Base-by-base conservation (phyloP, 2,888 invertebrate species). In the Mechanitis mazaeus region DNA sequence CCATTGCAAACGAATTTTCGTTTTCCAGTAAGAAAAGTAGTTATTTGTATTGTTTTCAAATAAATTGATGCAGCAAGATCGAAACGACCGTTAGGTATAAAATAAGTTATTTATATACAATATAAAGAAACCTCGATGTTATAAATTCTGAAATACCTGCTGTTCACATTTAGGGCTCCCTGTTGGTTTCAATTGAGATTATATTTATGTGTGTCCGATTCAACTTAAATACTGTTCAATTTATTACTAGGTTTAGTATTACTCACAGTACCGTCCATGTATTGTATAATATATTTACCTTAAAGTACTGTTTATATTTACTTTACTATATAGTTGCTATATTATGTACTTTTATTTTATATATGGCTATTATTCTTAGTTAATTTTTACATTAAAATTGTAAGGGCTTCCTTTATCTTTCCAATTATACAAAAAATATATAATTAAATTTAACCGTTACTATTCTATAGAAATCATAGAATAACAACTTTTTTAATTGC, bases 81-180 rank as follows among this genome's bases (percentile, higher is more conserved):
- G 69, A 69, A 71, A 67, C 61, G 54, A 57, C 68, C 64, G 60
- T 64, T 64, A 64, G 69, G 62, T 70, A 72, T 69, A 66, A 72
- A 72, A 73, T 68, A 66, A 68, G 71, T 67, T 65, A 71, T 72
- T 20, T 20, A 68, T 61, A 71, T 66, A 70, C 75, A 74, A 75
- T 71, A 75, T 72, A 74, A 72, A 72, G 69, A 70, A 67, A 69
- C 70, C 71, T 69, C 69, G 65, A 65, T 70, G 68, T 66, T 71
- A 75, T 75, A 78, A 77, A 77, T 73, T 75, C 69, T 68, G 64
- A 71, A 71, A 71, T 62, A 64, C 61, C 64, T 65, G 64, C 67
- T 59, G 58, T 45, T 50, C 55, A 55, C 55, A 56, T 62, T 68
- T 61, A 60, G 59, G 54, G 55, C 59, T 50, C 64, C 59, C 63